A percentile compares a stretch with the other conserved stretches of the same genome.
Conservation (phyloP, 2,797 vertebrate species). For the Poeciliopsis infans region DNA sequence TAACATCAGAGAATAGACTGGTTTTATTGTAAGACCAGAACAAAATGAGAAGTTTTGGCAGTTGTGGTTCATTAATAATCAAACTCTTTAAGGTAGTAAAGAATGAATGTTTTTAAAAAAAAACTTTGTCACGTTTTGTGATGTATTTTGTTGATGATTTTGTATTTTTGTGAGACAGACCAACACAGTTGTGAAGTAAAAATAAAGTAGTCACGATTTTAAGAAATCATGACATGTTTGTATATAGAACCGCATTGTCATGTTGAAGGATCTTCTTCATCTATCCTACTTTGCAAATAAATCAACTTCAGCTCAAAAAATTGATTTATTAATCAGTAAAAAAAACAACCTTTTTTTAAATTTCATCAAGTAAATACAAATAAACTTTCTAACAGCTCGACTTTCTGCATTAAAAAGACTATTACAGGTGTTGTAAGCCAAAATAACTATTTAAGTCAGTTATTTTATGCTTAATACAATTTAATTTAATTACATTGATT, state of each 20-base stretch:
- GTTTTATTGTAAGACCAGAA: not conserved
- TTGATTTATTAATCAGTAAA: too few relatives aligned
- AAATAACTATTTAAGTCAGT: too few relatives aligned
- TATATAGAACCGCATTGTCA: too few relatives aligned
- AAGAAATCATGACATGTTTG: not conserved
- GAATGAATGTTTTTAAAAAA: not conserved
- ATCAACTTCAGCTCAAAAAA: too few relatives aligned
- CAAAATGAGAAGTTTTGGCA: not conserved
- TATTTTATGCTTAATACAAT: not conserved
- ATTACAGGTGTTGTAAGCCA: too few relatives aligned
- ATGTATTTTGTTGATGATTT: not conserved
- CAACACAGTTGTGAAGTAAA: not conserved
- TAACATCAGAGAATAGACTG: not conserved
- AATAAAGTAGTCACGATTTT: not conserved
- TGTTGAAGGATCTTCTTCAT: too few relatives aligned
- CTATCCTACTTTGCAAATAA: too few relatives aligned
- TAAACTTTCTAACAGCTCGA: too few relatives aligned
- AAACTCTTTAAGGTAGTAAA: not conserved
- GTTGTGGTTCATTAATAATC: not conserved
- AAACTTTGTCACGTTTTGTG: not conserved
- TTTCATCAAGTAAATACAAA: too few relatives aligned
- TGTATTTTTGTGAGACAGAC: not conserved
- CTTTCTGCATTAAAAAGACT: too few relatives aligned
- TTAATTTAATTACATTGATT: not conserved
- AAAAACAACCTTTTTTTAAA: too few relatives aligned